These are phyloP conservation scores for Malacosoma neustria DNA, from an alignment of 2,888 invertebrate species.

Conservation along the genomic window DNA sequence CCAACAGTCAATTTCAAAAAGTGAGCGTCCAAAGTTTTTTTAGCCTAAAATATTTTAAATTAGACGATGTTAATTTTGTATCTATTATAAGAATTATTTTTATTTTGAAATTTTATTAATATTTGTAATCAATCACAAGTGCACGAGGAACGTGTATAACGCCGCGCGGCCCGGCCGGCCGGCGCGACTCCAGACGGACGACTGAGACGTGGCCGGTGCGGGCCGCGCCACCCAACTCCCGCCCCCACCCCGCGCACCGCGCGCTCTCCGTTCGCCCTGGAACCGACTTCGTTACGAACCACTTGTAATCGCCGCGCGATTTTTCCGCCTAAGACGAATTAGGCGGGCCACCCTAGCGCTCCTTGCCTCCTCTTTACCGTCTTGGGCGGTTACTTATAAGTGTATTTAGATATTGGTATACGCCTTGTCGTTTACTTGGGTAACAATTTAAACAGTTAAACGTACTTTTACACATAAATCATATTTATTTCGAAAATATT, in stretches of 20 bases:
- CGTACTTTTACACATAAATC: too few relatives aligned
- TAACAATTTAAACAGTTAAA: too few relatives aligned
- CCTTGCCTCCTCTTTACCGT: slow-evolving; percentile 34
- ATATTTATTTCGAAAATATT: too few relatives aligned
- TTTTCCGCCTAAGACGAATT: slow-evolving; percentile 75
- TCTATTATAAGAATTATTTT: slow-evolving; percentile 30
- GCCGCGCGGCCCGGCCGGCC: slow-evolving; percentile 73
- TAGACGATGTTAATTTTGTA: slow-evolving; percentile 54
- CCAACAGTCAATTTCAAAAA: slow-evolving; percentile 61
- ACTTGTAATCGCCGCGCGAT: slow-evolving; percentile 73
- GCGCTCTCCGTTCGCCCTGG: slow-evolving; percentile 29
- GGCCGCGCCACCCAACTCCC: slow-evolving; percentile 33
- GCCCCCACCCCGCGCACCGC: slow-evolving; percentile 18
- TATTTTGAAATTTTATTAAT: slow-evolving; percentile 51
- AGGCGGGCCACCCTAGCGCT: slow-evolving; percentile 58
- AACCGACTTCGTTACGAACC: slow-evolving; percentile 73
- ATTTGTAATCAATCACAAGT: slow-evolving; percentile 75
- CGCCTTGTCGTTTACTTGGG: slow-evolving; percentile 29
- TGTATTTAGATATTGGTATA: slow-evolving; percentile 35
- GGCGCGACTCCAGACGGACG: slow-evolving; percentile 74
- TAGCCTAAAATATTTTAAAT: slow-evolving; percentile 68
- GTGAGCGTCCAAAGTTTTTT: slow-evolving; percentile 46
- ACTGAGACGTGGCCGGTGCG: slow-evolving; percentile 58
- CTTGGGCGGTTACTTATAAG: slow-evolving; percentile 55
- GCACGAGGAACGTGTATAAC: slow-evolving; percentile 74